Evolutionary conservation across 2,888 invertebrate genomes (phyloP).

Genomic region (Thera britannica): DNA sequence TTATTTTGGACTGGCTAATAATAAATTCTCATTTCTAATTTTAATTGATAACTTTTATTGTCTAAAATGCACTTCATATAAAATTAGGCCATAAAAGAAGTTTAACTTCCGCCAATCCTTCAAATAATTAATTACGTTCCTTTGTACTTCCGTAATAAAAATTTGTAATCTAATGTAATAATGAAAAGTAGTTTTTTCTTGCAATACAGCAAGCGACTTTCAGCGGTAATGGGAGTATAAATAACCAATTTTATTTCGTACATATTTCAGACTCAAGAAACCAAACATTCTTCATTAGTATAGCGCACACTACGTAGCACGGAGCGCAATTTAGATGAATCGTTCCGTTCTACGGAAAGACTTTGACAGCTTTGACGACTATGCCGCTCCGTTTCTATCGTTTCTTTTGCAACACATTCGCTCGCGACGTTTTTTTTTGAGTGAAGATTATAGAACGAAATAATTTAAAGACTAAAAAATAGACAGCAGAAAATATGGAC

Average conservation of each 20-base stretch:
- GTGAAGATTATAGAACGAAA: no score
- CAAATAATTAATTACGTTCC: not conserved
- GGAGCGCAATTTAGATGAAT: constrained; percentile 5
- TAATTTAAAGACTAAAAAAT: no score
- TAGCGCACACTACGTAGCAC: not conserved
- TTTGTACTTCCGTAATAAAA: not conserved
- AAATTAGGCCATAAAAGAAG: not conserved
- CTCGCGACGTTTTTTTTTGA: not conserved
- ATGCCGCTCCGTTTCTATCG: not conserved
- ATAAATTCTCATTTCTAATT: not conserved
- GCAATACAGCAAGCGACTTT: not conserved
- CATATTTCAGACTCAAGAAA: no score
- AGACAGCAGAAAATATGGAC: no score
- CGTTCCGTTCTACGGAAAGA: constrained; percentile 16
- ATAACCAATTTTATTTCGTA: no score
- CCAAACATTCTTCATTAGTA: not conserved
- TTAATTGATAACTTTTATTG: not conserved
- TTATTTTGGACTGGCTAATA: not conserved
- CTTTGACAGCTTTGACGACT: not conserved
- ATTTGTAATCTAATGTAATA: not conserved
- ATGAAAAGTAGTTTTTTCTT: not conserved
- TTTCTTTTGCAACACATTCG: not conserved
- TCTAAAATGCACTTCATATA: not conserved
- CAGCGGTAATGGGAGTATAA: no score
- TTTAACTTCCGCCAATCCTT: not conserved